Base-by-base conservation (phyloP, 1,140 invertebrate species). In the Onthophagus taurus region DNA sequence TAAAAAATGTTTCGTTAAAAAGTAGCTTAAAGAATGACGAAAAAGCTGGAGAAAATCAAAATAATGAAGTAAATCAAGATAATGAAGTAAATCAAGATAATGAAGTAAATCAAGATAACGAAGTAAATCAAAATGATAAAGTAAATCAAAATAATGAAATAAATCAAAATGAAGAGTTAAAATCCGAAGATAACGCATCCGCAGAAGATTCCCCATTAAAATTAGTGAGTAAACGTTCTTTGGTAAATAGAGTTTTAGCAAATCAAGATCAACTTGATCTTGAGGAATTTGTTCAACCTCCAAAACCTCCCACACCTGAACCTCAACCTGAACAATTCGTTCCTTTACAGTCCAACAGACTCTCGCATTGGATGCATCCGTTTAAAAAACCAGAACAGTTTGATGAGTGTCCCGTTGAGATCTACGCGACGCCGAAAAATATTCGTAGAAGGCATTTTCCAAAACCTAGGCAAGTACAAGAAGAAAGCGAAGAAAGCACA, bases 301-400 rank as follows among this genome's bases (percentile, higher is more conserved):
- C 55, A 29, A 49, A 52, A 31, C 53, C 51, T 0, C 47, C 52
- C 42, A 43, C 48, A n/a, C 47, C 52, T 33, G 51, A 52, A 31
- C 42, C 47, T 21, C 49, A 55, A 52, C 44, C 48, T 4, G 48
- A 46, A 4, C 33, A 36, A 6, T 64, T 64, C 38, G 55, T 61
- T 9, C 62, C 62, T 34, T 46, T 64, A 16, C 59, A 63, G 39
- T 60, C 60, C 1, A 64, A 65, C 41, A 49, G 59, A 23, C 26
- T 65, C n/a, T 60, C 60, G 12, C 46, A 52, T 17, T 61, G 50
- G 43, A 62, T 61, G 59, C 51, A 63, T 47, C 60, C 60, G 1
- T 59, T 50, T 35, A 58, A 57, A 45, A 61, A 63, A 52, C 57
- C 60, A n/a, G 54, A 57, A 33, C 57, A 60, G 36, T 53, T 52